A percentile compares a stretch with the other conserved stretches of the same genome.
phyloP scores from a whole-genome alignment of 1,140 invertebrate genomes.

The Zaprionus nigranus region DNA sequence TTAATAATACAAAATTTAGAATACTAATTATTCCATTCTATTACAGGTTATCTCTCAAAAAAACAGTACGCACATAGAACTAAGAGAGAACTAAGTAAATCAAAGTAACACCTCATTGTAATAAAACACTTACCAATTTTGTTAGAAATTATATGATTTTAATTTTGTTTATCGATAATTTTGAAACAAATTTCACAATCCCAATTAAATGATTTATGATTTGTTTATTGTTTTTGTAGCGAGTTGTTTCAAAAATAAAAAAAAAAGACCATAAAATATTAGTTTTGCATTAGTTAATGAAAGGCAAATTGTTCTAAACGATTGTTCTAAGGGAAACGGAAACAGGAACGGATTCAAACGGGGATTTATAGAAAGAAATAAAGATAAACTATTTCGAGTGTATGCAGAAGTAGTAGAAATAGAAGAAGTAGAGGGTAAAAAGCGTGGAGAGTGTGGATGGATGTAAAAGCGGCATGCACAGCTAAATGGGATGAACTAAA shows the following conservation, averaged over 20 bases:
- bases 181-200: constrained; percentile 71
- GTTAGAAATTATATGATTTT: constrained; percentile 64
- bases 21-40: neutral
- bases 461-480: constrained; percentile 46
- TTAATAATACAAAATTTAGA: neutral
- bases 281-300: constrained; percentile 73
- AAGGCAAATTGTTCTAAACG: constrained; percentile 56
- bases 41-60: constrained; percentile 16
- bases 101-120: constrained; percentile 43
- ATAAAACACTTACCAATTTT: constrained; percentile 76
- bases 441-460: constrained; percentile 13
- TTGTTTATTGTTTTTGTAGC: constrained; percentile 54
- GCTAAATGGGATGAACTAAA: constrained; percentile 14
- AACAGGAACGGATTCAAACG: constrained; percentile 7
- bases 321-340: constrained; percentile 21
- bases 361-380: constrained; percentile 8
- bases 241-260: constrained; percentile 50
- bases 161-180: constrained; percentile 43
- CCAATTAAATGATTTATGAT: constrained; percentile 64
- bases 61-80: constrained; percentile 39
- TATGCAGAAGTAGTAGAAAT: constrained; percentile 17
- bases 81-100: constrained; percentile 42
- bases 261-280: constrained; percentile 76
- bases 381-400: constrained; percentile 26
- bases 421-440: constrained; percentile 1